Percentiles rank a stretch among this genome's conserved stretches.
Conservation (phyloP, 2,797 vertebrate genomes). For the Arnoldichthys spilopterus region DNA sequence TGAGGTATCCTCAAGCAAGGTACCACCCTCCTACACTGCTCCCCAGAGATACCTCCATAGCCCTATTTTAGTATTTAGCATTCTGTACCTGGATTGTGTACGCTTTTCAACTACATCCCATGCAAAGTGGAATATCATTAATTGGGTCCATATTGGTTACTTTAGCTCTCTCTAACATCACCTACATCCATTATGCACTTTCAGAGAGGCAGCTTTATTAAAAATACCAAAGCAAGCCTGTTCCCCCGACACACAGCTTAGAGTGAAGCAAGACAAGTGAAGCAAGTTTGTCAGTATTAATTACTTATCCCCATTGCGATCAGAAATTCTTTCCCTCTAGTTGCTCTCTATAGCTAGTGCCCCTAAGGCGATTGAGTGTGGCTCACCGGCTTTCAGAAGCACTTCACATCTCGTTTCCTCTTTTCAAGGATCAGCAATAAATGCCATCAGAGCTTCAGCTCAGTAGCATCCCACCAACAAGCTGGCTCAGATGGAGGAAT, state of each 20-base stretch:
- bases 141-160: not conserved
- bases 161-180: not conserved
- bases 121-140: not conserved
- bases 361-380: conserved; percentile 49
- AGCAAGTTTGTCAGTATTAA: conserved; percentile 34
- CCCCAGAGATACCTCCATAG: not conserved
- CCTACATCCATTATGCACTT: not conserved
- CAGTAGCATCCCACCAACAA: conserved; percentile 41
- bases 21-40: too few relatives aligned
- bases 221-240: not conserved
- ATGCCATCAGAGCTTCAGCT: conserved; percentile 42
- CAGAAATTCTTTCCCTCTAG: conserved; percentile 40
- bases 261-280: conserved; percentile 16
- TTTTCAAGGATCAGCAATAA: conserved; percentile 49
- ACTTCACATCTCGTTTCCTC: conserved; percentile 48
- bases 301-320: conserved; percentile 30
- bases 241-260: conserved; percentile 15
- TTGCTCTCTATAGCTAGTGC: conserved; percentile 38
- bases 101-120: not conserved
- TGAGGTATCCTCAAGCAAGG: too few relatives aligned
- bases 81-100: not conserved
- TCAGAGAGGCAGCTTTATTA: not conserved
- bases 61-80: not conserved
- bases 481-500: conserved; percentile 36
- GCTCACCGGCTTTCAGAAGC: conserved; percentile 53